phyloP scores from a whole-genome alignment of 23 tunicate genomes.

The Clavelina lepadiformis region DNA sequence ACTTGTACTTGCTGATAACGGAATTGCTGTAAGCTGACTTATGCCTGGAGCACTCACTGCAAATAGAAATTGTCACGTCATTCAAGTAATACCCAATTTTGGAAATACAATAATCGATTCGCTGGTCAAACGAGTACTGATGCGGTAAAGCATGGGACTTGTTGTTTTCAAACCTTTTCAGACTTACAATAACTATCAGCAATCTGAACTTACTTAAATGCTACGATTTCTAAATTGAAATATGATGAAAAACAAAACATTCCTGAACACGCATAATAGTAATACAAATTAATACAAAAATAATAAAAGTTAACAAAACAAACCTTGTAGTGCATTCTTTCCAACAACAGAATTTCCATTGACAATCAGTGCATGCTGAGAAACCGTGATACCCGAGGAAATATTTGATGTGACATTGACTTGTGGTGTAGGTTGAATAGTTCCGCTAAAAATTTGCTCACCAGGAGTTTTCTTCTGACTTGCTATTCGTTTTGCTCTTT shows the following conservation, averaged over 20 bases:
- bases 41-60: conserved; percentile 10
- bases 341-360: conserved; percentile 46
- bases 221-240: too few species aligned
- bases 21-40: conserved; percentile 53
- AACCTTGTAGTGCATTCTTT: conserved; percentile 21
- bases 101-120: too few species aligned
- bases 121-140: too few species aligned
- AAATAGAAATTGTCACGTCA: background rate
- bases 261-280: too few species aligned
- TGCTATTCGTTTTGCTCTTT: conserved; percentile 48
- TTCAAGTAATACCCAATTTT: too few species aligned
- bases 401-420: conserved; percentile 1
- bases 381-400: conserved; percentile 13
- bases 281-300: too few species aligned
- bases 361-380: conserved; percentile 34
- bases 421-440: conserved; percentile 1
- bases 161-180: too few species aligned
- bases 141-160: too few species aligned
- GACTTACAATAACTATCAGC: too few species aligned
- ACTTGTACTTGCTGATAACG: conserved; percentile 44
- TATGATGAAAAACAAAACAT: too few species aligned
- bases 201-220: too few species aligned
- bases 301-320: background rate
- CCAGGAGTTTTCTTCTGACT: conserved; percentile 54
- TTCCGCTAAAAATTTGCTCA: conserved; percentile 6